These are phyloP conservation scores for Drosophila kikkawai DNA, from an alignment of 1,140 invertebrate genomes.

Conservation along the genomic window DNA sequence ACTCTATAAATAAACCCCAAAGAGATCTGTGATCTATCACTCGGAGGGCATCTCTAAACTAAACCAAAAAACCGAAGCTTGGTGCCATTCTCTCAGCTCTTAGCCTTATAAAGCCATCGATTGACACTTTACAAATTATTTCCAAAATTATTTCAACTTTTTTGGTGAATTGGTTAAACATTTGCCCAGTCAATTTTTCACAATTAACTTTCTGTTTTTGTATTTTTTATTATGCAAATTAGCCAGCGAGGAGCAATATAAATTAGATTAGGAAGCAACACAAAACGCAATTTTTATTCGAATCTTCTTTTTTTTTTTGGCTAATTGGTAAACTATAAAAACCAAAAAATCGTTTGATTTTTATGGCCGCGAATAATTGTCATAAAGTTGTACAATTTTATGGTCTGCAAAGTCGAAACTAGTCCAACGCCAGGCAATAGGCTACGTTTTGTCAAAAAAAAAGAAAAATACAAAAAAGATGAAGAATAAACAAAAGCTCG, in stretches of 20 bases:
- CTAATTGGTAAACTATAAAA: constrained; percentile 66
- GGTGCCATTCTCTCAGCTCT: constrained; percentile 62
- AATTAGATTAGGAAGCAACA: constrained; percentile 52
- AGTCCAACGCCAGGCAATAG: constrained; percentile 50
- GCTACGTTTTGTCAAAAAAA: constrained; percentile 25
- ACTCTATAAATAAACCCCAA: constrained; percentile 36
- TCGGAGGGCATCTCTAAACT: constrained; percentile 17
- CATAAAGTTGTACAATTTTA: constrained; percentile 59
- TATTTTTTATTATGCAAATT: constrained; percentile 43
- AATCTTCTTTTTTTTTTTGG: constrained; percentile 38
- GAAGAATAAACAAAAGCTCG: constrained; percentile 62
- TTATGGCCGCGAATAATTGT: constrained; percentile 71
- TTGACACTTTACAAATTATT: constrained; percentile 68
- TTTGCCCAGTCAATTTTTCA: constrained; percentile 76
- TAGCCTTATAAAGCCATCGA: constrained; percentile 59
- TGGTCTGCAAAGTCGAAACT: constrained; percentile 28
- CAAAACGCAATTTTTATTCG: constrained; percentile 22
- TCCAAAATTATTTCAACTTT: constrained; percentile 54
- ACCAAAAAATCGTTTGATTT: constrained; percentile 64
- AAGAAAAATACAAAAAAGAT: too few species aligned
- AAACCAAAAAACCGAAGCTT: constrained; percentile 23
- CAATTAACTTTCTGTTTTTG: constrained; percentile 66
- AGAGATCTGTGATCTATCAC: constrained; percentile 38
- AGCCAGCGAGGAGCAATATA: constrained; percentile 52
- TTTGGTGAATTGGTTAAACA: constrained; percentile 46